Conservation (phyloP, 2,888 invertebrate species). For the Pterostichus niger region DNA sequence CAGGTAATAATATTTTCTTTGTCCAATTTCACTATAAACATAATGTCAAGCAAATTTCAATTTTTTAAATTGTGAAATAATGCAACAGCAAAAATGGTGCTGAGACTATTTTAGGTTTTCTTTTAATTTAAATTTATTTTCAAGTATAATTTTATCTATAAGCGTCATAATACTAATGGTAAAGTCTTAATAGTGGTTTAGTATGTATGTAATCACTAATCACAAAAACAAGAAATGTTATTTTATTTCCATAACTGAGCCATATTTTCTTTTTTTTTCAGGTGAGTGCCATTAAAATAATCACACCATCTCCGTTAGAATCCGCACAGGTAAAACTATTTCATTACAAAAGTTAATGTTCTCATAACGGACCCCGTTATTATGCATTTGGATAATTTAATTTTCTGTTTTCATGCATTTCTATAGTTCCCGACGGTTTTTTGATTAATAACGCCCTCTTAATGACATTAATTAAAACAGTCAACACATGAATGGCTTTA, state of each 20-base stretch:
- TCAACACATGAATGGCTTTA: slow-evolving; percentile 66
- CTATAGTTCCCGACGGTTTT: slow-evolving; percentile 56
- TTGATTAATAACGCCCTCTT: slow-evolving; percentile 63
- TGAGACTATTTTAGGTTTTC: too few species aligned
- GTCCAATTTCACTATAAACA: too few species aligned
- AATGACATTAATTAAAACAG: slow-evolving; percentile 65
- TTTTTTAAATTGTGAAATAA: too few species aligned
- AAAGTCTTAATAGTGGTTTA: too few species aligned
- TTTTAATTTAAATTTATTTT: too few species aligned
- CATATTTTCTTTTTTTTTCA: slow-evolving; percentile 27
- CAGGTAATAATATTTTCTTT: too few species aligned
- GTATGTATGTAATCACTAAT: too few species aligned
- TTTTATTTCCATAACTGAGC: neutral
- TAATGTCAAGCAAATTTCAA: too few species aligned
- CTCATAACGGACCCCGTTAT: slow-evolving; percentile 51
- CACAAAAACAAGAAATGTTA: too few species aligned
- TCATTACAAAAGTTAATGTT: slow-evolving; percentile 54
- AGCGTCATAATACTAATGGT: neutral
- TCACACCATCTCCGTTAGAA: slow-evolving; percentile 19
- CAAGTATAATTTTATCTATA: neutral
- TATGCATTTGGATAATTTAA: slow-evolving; percentile 66
- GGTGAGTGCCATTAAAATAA: slow-evolving; percentile 36
- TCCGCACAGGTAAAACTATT: slow-evolving; percentile 50
- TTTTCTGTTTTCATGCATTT: slow-evolving; percentile 63
- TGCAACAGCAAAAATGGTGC: too few species aligned